phyloP scores from a whole-genome alignment of 2,113 vertebrate species.

The Oenanthe oenanthe region DNA sequence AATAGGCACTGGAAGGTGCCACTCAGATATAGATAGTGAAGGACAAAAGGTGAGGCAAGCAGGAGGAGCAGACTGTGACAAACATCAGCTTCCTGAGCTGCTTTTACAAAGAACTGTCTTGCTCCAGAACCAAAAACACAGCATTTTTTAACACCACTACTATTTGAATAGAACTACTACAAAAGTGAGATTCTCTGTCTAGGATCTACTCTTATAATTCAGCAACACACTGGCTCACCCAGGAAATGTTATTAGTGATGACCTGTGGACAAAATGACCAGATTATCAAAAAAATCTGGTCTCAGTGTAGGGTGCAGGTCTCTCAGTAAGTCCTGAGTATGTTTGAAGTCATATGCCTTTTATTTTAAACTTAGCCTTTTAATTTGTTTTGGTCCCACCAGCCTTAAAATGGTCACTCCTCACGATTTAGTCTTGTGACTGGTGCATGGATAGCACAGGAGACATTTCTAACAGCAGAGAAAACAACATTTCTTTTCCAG shows the following conservation, averaged over 20 bases:
- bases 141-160: background rate
- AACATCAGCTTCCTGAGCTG: background rate
- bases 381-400: background rate
- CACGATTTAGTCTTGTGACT: background rate
- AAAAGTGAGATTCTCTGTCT: background rate
- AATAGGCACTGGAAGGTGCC: background rate
- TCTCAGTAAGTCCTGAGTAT: background rate
- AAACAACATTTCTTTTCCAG: background rate
- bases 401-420: background rate
- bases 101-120: background rate
- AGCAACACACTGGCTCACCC: background rate
- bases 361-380: background rate
- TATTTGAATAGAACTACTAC: background rate
- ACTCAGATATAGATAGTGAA: background rate
- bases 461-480: background rate
- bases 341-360: background rate
- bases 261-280: fast-evolving
- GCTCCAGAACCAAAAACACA: background rate
- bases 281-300: background rate
- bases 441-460: background rate
- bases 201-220: background rate
- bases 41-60: background rate
- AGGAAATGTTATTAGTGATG: background rate
- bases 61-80: background rate
- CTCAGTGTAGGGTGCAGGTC: background rate